Conservation (phyloP, 1,140 invertebrate genomes). For the Samia ricini region DNA sequence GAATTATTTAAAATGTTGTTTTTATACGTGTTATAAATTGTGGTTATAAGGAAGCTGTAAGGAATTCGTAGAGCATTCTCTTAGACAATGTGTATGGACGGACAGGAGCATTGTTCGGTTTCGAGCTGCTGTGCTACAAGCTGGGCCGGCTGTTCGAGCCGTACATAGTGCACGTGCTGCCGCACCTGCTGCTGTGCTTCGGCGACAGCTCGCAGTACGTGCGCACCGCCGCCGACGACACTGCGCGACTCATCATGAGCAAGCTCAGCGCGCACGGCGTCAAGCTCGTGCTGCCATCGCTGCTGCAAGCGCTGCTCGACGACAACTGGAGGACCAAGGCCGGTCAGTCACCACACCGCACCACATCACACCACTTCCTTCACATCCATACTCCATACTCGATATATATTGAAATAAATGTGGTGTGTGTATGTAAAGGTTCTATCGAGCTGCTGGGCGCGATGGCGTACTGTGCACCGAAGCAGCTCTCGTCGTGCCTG, state of each 20-base stretch:
- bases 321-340: slow-evolving; percentile 99
- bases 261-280: slow-evolving; percentile 98
- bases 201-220: slow-evolving; percentile 96
- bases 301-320: slow-evolving; percentile 95
- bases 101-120: slow-evolving; percentile 94
- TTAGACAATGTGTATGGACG: slow-evolving; percentile 3
- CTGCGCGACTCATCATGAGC: slow-evolving; percentile 97
- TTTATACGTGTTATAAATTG: no score
- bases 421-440: slow-evolving; percentile 74
- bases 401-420: neutral
- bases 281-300: slow-evolving; percentile 94
- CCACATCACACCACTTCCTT: neutral
- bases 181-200: slow-evolving; percentile 96
- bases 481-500: slow-evolving; percentile 97
- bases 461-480: slow-evolving; percentile 99
- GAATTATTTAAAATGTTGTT: no score
- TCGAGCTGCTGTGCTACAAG: slow-evolving; percentile 98
- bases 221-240: slow-evolving; percentile 94
- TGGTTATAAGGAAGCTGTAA: no score
- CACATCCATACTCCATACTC: neutral
- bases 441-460: slow-evolving; percentile 97
- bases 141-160: slow-evolving; percentile 98
- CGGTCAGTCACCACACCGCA: slow-evolving; percentile 76
- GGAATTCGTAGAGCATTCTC: no score
- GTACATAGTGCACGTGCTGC: slow-evolving; percentile 98